phyloP scores from a whole-genome alignment of 53 echinoderm and acorn worm genomes.

The Paracentrotus lividus region DNA sequence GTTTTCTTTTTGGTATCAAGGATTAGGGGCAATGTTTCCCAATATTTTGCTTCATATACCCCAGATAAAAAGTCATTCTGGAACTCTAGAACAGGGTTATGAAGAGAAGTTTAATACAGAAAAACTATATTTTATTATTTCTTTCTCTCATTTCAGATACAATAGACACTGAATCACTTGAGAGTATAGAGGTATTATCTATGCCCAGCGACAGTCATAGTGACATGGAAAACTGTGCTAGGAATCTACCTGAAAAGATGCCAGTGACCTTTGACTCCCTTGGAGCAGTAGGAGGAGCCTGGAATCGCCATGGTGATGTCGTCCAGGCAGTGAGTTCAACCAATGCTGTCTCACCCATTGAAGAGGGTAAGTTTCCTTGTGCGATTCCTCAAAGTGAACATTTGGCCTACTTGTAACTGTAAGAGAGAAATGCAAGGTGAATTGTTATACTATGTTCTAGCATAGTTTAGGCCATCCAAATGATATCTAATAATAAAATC shows the following conservation, averaged over 20 bases:
- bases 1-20: too few species aligned
- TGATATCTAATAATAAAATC: too few species aligned
- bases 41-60: too few species aligned
- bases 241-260: not conserved
- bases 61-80: too few species aligned
- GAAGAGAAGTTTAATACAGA: not conserved
- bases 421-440: too few species aligned
- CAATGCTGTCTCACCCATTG: not conserved
- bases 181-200: conserved; percentile 62
- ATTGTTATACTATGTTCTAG: too few species aligned
- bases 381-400: too few species aligned
- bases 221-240: not conserved
- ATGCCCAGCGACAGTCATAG: conserved; percentile 32
- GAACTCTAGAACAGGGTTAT: too few species aligned
- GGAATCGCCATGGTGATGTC: not conserved
- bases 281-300: not conserved
- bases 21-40: too few species aligned
- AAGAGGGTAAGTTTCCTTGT: conserved; percentile 26
- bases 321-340: not conserved
- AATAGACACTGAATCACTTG: conserved; percentile 52
- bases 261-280: conserved; percentile 6
- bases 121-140: not conserved
- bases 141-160: conserved; percentile 33
- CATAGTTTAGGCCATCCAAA: too few species aligned
- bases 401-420: too few species aligned